These are phyloP conservation scores for Andrena fulva DNA, from an alignment of 2,888 invertebrate species.

Conservation along the genomic window DNA sequence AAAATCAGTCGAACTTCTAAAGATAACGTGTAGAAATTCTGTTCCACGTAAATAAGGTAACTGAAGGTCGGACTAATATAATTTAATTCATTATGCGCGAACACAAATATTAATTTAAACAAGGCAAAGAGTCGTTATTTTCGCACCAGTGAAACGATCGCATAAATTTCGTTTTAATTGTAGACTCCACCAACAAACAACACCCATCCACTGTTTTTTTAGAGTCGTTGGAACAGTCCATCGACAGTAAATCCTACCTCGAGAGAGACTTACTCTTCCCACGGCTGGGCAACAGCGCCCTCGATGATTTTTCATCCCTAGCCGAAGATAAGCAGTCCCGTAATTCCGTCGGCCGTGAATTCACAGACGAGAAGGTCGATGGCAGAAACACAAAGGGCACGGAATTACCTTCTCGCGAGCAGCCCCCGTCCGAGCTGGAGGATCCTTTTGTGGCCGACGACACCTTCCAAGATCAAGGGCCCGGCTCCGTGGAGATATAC, in stretches of 20 bases:
- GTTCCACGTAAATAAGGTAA: no score
- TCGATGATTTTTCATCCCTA: slow-evolving; percentile 33
- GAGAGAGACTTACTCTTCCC: slow-evolving; percentile 15
- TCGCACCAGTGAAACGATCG: no score
- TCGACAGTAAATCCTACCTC: slow-evolving; percentile 5
- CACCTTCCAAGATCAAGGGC: slow-evolving; percentile 78
- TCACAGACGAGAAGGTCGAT: slow-evolving; percentile 34
- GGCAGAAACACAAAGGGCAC: slow-evolving; percentile 17
- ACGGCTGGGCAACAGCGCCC: not conserved
- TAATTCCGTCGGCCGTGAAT: slow-evolving; percentile 29
- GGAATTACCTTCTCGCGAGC: slow-evolving; percentile 43
- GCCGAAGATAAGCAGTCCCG: slow-evolving; percentile 22
- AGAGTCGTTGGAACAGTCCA: slow-evolving; percentile 31
- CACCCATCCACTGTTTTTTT: slow-evolving; percentile 28
- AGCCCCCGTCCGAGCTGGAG: slow-evolving; percentile 51
- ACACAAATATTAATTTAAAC: no score
- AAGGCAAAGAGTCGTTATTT: no score
- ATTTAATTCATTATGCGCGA: no score
- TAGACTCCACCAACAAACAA: not conserved
- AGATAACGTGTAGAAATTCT: no score
- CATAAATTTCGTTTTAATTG: not conserved
- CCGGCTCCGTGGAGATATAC: slow-evolving; percentile 79
- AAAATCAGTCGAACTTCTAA: no score
- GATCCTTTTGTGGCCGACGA: slow-evolving; percentile 70
- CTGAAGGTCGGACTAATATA: no score